Percentiles rank a stretch among this genome's conserved stretches.
These are phyloP conservation scores for Phataginus tricuspis DNA, from an alignment of 2,797 vertebrate species.

Conservation along the genomic window DNA sequence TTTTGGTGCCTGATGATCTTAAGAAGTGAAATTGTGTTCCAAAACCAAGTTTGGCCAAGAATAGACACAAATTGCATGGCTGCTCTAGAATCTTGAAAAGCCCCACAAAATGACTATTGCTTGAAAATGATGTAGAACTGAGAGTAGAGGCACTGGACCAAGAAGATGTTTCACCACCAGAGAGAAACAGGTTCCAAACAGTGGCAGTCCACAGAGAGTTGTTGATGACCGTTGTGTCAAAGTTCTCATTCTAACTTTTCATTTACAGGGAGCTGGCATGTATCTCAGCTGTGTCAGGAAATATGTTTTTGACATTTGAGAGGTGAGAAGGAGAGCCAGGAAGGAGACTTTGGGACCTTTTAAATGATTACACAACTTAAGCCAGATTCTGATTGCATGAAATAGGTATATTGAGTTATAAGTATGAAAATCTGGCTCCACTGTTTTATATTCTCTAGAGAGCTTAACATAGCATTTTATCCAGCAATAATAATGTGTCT, in stretches of 20 bases:
- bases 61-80: background rate
- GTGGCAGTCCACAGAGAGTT: slow-evolving; percentile 55
- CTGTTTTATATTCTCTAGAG: slow-evolving; percentile 60
- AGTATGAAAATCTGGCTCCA: slow-evolving; percentile 61
- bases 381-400: slow-evolving; percentile 58
- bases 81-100: slow-evolving; percentile 44
- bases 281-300: slow-evolving; percentile 57
- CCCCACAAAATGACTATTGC: slow-evolving; percentile 37
- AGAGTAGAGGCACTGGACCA: background rate
- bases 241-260: slow-evolving; percentile 54
- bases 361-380: slow-evolving; percentile 69
- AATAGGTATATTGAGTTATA: slow-evolving; percentile 54
- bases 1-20: slow-evolving; percentile 49
- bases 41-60: slow-evolving; percentile 55
- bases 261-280: slow-evolving; percentile 60
- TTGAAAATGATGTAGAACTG: slow-evolving; percentile 35
- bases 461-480: slow-evolving; percentile 63
- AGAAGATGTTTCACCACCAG: slow-evolving; percentile 49
- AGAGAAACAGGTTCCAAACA: slow-evolving; percentile 61
- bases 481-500: slow-evolving; percentile 13
- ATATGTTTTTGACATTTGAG: slow-evolving; percentile 77
- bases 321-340: slow-evolving; percentile 69
- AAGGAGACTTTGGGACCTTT: slow-evolving; percentile 70
- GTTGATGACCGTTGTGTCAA: slow-evolving; percentile 52
- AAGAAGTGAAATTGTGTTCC: slow-evolving; percentile 57